Percentiles rank a stretch among this genome's conserved stretches.
These are phyloP conservation scores for Drosophila longiperda DNA, from an alignment of 2,888 invertebrate species.

Conservation along the genomic window DNA sequence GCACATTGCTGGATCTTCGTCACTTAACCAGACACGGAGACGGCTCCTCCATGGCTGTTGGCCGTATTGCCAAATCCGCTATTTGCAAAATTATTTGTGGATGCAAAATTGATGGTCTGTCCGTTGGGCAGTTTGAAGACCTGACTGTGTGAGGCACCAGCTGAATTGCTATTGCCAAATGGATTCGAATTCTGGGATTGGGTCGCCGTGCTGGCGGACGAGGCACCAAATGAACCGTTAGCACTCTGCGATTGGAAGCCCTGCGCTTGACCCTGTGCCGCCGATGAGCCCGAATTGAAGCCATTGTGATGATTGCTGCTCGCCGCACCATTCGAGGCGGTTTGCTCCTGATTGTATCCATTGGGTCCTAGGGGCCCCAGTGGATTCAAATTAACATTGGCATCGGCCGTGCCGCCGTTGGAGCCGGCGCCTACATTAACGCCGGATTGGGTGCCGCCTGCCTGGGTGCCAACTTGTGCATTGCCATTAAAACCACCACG, in stretches of 20 bases:
- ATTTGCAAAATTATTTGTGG: constrained; percentile 82
- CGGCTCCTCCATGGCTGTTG: constrained; percentile 70
- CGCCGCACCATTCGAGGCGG: constrained; percentile 81
- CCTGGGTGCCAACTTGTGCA: constrained; percentile 40
- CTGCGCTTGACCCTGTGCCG: constrained; percentile 83
- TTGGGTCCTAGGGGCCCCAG: constrained; percentile 48
- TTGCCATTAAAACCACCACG: constrained; percentile 2
- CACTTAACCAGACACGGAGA: constrained; percentile 69
- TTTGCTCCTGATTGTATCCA: constrained; percentile 74
- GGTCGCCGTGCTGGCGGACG: constrained; percentile 82
- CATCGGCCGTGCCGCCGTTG: constrained; percentile 59
- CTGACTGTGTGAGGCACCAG: constrained; percentile 83
- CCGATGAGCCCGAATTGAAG: constrained; percentile 74
- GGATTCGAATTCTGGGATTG: constrained; percentile 80
- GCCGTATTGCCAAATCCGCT: constrained; percentile 71
- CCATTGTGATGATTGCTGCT: constrained; percentile 67
- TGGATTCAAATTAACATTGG: constrained; percentile 58
- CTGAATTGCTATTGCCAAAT: constrained; percentile 77
- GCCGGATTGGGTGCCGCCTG: constrained; percentile 55
- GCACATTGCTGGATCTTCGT: neutral
- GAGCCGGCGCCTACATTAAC: constrained; percentile 64
- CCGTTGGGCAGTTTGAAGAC: constrained; percentile 84
- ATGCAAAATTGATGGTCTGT: constrained; percentile 83
- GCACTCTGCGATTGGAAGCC: constrained; percentile 82
- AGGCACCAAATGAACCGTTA: constrained; percentile 82